phyloP scores from a whole-genome alignment of 2,888 invertebrate genomes.

The Conus canariensis region DNA sequence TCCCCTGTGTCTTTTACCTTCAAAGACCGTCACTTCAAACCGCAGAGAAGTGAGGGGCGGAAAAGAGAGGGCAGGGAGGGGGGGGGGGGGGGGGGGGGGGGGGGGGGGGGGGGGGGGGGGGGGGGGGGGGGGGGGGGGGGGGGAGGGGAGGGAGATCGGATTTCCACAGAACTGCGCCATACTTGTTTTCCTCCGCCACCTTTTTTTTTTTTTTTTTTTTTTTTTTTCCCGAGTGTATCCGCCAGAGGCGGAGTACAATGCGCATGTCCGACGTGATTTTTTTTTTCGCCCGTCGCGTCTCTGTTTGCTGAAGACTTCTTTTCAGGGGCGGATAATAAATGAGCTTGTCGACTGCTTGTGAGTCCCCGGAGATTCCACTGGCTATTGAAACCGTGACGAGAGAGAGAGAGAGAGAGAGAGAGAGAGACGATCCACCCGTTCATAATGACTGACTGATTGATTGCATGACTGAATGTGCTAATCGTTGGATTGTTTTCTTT shows the following conservation, averaged over 20 bases:
- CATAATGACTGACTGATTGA: background rate
- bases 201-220: background rate
- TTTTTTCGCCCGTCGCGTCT: constrained; percentile 18
- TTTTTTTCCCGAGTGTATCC: background rate
- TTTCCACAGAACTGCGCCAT: background rate
- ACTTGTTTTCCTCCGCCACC: background rate
- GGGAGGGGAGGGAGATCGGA: background rate
- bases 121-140: too few relatives aligned
- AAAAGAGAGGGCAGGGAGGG: too few relatives aligned
- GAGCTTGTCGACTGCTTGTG: constrained; percentile 35
- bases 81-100: too few relatives aligned
- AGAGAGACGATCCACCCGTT: too few relatives aligned
- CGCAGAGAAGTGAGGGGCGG: too few relatives aligned
- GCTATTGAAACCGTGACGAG: background rate
- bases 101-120: too few relatives aligned
- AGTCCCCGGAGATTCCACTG: background rate
- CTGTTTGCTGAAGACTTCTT: constrained; percentile 39
- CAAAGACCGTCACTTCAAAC: too few relatives aligned
- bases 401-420: background rate
- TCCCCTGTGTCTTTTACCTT: too few relatives aligned
- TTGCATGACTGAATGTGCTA: background rate
- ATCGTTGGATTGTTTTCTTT: background rate
- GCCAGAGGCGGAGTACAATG: constrained; percentile 22
- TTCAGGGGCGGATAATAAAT: constrained; percentile 33
- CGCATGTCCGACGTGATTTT: constrained; percentile 32